Conservation (phyloP, 1,140 invertebrate genomes). For the Drosophila nannoptera region DNA sequence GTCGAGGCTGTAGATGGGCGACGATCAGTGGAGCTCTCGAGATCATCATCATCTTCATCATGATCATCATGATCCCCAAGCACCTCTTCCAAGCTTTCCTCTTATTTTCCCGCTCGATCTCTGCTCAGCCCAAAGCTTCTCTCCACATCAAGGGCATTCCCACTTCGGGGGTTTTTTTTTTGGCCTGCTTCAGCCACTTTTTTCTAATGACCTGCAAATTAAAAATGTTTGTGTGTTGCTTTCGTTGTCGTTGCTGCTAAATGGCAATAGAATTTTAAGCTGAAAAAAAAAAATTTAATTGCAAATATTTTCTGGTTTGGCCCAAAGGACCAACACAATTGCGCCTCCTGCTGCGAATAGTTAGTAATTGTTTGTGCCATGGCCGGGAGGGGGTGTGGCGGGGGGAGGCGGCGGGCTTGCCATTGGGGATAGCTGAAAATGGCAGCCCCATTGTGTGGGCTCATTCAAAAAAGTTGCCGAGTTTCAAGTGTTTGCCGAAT, state of each 20-base stretch:
- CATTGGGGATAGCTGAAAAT: conserved; percentile 16
- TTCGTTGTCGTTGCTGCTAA: conserved; percentile 19
- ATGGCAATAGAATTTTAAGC: conserved; percentile 50
- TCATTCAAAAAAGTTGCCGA: conserved; percentile 55
- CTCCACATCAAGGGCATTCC: not conserved
- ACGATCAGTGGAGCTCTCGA: too few species aligned
- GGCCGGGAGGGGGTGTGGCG: not conserved
- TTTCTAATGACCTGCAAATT: conserved; percentile 71
- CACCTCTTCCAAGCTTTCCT: too few species aligned
- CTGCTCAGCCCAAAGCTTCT: too few species aligned
- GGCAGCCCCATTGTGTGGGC: conserved; percentile 30
- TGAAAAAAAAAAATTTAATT: conserved; percentile 46
- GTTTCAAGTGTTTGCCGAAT: conserved; percentile 62
- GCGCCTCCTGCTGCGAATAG: conserved; percentile 26
- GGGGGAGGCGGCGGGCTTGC: not conserved
- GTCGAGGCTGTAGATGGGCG: too few species aligned
- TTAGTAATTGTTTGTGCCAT: conserved; percentile 15
- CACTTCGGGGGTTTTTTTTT: not conserved
- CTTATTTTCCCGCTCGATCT: too few species aligned
- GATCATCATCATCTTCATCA: too few species aligned
- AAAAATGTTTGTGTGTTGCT: conserved; percentile 56
- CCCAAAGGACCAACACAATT: conserved; percentile 8
- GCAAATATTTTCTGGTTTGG: conserved; percentile 41
- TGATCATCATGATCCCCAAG: too few species aligned
- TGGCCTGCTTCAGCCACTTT: not conserved